A percentile compares a stretch with the other conserved stretches of the same genome.
phyloP scores from a whole-genome alignment of 2,113 vertebrate genomes.

The Hystrix cristata region DNA sequence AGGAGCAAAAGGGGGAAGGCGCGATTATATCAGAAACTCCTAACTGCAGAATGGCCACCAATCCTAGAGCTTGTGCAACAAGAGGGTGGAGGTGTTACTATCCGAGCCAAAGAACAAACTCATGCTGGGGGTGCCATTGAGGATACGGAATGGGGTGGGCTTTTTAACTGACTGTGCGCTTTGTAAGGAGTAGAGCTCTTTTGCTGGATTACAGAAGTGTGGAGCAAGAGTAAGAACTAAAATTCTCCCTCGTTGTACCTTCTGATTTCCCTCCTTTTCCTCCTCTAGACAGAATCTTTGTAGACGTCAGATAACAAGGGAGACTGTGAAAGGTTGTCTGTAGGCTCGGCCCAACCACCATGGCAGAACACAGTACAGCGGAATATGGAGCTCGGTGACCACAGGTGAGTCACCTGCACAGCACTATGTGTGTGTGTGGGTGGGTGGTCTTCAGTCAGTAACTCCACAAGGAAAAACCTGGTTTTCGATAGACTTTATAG shows the following conservation, averaged over 20 bases:
- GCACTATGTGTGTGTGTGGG: not conserved
- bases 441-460: not conserved
- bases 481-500: not conserved
- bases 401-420: not conserved
- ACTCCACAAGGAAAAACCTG: not conserved
- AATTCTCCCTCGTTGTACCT: not conserved
- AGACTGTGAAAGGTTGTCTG: not conserved
- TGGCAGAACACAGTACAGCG: not conserved
- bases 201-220: not conserved
- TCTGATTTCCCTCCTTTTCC: not conserved
- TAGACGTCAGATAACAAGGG: not conserved
- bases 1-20: not conserved
- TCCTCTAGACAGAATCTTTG: not conserved
- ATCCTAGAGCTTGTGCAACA: not conserved
- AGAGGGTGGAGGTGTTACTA: not conserved
- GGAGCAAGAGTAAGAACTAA: not conserved
- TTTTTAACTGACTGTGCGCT: not conserved
- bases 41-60: not conserved
- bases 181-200: not conserved
- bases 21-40: not conserved
- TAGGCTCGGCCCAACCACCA: not conserved
- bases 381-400: not conserved
- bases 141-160: not conserved
- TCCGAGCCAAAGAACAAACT: not conserved
- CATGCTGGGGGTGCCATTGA: not conserved